Conservation (phyloP, 1,140 invertebrate genomes). For the Chelonus insularis region DNA sequence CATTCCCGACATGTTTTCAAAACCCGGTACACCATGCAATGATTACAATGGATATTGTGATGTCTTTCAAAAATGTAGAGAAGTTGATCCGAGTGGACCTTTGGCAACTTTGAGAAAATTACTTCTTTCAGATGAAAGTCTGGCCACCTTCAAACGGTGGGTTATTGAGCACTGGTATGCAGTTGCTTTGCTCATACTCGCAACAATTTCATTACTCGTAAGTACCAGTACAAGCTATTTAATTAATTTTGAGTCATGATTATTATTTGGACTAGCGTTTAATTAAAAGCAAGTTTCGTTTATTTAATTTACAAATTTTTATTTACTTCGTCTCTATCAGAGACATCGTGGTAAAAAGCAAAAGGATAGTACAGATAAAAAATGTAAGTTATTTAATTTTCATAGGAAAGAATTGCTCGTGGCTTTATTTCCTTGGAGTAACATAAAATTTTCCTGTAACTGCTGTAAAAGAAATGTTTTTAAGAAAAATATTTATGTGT, state of each 20-base stretch:
- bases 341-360: slow-evolving; percentile 42
- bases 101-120: slow-evolving; percentile 85
- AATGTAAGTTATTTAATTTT: slow-evolving; percentile 45
- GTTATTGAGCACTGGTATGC: slow-evolving; percentile 84
- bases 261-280: background rate
- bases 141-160: slow-evolving; percentile 85
- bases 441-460: background rate
- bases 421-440: slow-evolving; percentile 1
- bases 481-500: background rate
- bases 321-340: slow-evolving; percentile 29
- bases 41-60: slow-evolving; percentile 99
- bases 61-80: slow-evolving; percentile 95
- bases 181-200: slow-evolving; percentile 74
- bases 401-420: background rate
- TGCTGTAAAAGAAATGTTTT: background rate
- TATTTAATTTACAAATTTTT: slow-evolving; percentile 11
- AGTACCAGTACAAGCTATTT: slow-evolving; percentile 48
- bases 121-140: slow-evolving; percentile 84
- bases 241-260: background rate
- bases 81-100: slow-evolving; percentile 94
- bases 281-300: background rate
- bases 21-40: slow-evolving; percentile 94
- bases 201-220: slow-evolving; percentile 76
- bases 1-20: slow-evolving; percentile 91
- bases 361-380: slow-evolving; percentile 31